Evolutionary conservation across 2,113 vertebrate species (phyloP), one percentile per base, ranked within the genome.

Genomic region (Ciconia stormi): DNA sequence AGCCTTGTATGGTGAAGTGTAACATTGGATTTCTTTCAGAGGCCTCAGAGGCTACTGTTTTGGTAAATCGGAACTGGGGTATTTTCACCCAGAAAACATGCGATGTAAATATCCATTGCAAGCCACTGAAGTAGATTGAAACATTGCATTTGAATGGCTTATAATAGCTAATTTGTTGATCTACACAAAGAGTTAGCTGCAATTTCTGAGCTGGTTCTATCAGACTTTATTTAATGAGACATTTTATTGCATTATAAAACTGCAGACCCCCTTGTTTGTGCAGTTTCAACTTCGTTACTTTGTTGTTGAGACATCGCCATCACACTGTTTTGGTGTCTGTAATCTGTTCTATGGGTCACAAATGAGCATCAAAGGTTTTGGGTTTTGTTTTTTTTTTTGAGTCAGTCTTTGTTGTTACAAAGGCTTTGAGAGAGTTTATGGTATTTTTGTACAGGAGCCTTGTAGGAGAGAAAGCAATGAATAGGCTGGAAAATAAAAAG

Each of bases 401-500:
- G 53, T 56, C 46, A 53, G 11, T 76, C 53, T 91, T 81, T 27
- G 3, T 82, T 81, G 38, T 74, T 87, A 71, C 4, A 53, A 87
- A 69, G 17, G n/a, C 38, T 72, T 91, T 85, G 65, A 89, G 55
- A 82, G 58, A 50, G 62, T 92, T 94, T 93, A 61, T 94, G 42
- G 22, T 55, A 66, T 91, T 97, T 93, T 87, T 94, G 47, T 93
- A 50, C 80, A 87, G 74, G 34, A 92, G 58, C 42, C 79, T 85
- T 82, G 63, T 20, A 62, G 70, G 89, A 96, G 55, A 88, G 53
- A 85, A 89, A 95, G 80, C 16, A 95, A 78, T 94, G 66, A 96
- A 92, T 10, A 92, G 89, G 42, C 78, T 91, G 70, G 87, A 95
- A 97, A 97, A 91, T 61, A 55, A 81, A 93, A 69, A 82, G 66